Evolutionary conservation across 35 echinoderm and acorn worm species (phyloP).

Genomic region (Lytechinus pictus): DNA sequence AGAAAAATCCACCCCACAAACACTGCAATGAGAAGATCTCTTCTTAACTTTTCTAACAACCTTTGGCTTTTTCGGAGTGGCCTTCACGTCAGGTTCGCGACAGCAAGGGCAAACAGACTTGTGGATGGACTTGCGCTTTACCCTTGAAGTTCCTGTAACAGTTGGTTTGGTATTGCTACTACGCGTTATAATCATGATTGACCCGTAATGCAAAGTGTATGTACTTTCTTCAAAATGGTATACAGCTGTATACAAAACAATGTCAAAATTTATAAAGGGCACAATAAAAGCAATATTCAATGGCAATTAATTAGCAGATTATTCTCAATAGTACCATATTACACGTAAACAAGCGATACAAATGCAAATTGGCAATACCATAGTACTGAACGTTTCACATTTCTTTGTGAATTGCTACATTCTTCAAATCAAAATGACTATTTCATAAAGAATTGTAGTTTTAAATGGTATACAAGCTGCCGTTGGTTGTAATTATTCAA

Average conservation of each 20-base stretch:
- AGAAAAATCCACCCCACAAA: conserved; percentile 54
- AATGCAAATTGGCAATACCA: neutral
- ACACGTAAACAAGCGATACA: neutral
- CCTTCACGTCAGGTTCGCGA: neutral
- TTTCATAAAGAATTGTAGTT: neutral
- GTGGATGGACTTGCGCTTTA: neutral
- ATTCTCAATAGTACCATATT: neutral
- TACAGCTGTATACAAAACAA: neutral
- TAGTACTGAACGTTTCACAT: neutral
- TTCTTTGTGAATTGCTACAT: neutral
- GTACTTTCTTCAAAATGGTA: neutral
- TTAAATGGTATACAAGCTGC: neutral
- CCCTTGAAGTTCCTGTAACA: neutral
- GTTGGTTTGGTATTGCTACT: neutral
- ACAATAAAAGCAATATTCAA: neutral
- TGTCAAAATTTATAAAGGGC: neutral
- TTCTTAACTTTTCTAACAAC: neutral
- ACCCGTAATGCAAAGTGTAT: neutral
- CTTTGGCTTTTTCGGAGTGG: neutral
- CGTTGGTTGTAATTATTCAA: neutral
- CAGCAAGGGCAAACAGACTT: neutral
- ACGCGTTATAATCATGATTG: neutral
- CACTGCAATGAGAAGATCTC: neutral
- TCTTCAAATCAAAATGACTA: neutral
- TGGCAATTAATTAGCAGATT: neutral